These are phyloP conservation scores for Crocodylus rhombifer DNA, from an alignment of 2,797 vertebrate genomes.

Conservation along the genomic window DNA sequence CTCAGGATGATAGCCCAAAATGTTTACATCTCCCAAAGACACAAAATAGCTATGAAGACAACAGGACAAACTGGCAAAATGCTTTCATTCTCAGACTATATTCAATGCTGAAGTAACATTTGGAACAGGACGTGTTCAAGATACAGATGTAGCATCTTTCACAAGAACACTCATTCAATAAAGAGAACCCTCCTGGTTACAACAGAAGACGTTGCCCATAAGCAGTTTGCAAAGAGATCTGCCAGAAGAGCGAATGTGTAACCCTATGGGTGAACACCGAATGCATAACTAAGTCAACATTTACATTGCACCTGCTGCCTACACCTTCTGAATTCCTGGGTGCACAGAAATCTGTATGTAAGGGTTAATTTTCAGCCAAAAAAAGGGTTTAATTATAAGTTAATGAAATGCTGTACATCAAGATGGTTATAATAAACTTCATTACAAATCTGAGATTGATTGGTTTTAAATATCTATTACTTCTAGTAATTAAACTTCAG, in stretches of 20 bases:
- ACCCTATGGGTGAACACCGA: neutral
- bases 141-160: neutral
- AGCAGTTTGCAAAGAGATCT: neutral
- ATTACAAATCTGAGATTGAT: neutral
- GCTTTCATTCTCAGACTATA: neutral
- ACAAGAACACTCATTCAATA: neutral
- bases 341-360: accelerated
- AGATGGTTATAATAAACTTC: neutral
- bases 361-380: neutral
- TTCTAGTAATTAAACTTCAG: neutral
- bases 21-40: neutral
- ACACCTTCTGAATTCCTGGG: neutral
- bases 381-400: neutral
- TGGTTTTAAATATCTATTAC: neutral
- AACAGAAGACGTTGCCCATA: neutral
- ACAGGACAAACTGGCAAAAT: neutral
- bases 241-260: neutral
- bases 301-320: neutral
- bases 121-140: neutral
- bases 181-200: neutral
- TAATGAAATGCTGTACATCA: neutral
- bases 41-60: conserved; percentile 5
- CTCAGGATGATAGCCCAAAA: neutral
- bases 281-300: neutral
- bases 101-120: conserved; percentile 4